Base-by-base conservation (phyloP, 1,140 invertebrate genomes). In the Meloidogyne floridensis region DNA sequence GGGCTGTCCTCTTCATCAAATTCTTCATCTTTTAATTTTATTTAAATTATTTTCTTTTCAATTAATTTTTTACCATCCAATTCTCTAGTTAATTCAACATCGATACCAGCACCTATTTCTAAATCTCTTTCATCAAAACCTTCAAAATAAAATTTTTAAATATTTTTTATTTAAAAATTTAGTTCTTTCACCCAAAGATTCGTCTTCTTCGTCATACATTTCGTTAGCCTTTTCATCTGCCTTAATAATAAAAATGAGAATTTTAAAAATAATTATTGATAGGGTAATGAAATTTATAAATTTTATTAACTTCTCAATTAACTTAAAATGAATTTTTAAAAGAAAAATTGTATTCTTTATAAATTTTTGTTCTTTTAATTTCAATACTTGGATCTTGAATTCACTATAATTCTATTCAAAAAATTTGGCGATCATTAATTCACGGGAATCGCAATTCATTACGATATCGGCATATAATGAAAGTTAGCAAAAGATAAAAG, bases 141-240 rank as follows among this genome's bases (percentile, higher is more conserved):
- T 77, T 53, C 6, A n/a, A n/a, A 7, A 20, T n/a, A 47, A 73
- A 73, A 73, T 15, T n/a, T 32, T 8, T 51, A 47, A 72, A 72
- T 10, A 32, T 32, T 9, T 72, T 72, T 42, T 9, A 72, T 72
- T 72, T 9, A 42, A 20, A 72, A 72, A 32, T 32, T 32, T 2
- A 1, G 2, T 32, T 32, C 2, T n/a, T n/a, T n/a, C 81, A 15
- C 81, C 84, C 8, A 88, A 9, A 11, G 87, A 83, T 56, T 88
- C 87, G 1, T 86, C 85, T 51, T 89, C 87, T 53, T 89, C 77
- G 15, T 79, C 88, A 47, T 78, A 87, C 13, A 89, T 83, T 47
- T 88, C 89, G 70, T 89, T 87, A 5, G 88, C 89, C 70, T 89
- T 89, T 70, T 90, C 88, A 81, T 89, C 95, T 91, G 98, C 96